Evolutionary conservation across 1,140 invertebrate species (phyloP), one percentile per base, ranked within the genome.

Genomic region (Eupristina koningsbergeri): DNA sequence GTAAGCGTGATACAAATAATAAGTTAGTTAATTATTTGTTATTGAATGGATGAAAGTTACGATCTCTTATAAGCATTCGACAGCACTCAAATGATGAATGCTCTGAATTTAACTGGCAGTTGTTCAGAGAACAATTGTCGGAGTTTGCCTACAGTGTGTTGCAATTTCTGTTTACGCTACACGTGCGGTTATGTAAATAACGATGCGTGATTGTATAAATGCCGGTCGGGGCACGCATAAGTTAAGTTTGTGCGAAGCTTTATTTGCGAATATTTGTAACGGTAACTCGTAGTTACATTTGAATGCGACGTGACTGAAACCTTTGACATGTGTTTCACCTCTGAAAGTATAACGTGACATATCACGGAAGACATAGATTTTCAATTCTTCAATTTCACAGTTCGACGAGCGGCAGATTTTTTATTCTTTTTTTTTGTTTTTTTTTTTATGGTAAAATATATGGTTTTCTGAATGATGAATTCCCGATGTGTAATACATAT

Each of bases 21-120:
- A 89, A 86, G 84, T 76, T 82, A 69, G 84, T 82, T 89, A 89
- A 89, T 89, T 89, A 89, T 88, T 88, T 84, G 84, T 81, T 75
- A 84, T 84, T 85, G 85, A 81, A 88, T 85, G 86, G 88, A 88
- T 88, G 73, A 89, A 89, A 88, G 83, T 86, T 81, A 86, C 85
- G 86, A 85, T 81, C 87, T 87, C 85, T 86, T 88, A 41, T 34
- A 73, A 22, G 47, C 74, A 83, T 77, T 34, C 41, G 67, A 19
- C 53, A 53, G n/a, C 34, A 15, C 29, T 64, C 31, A 1, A 64
- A 29, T 0, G 0, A 31, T 13, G 15, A 64, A 64, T n/a, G 17
- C 61, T 64, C 0, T 9, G 29, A 34, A 19, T 13, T 34, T 34
- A 19, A 5, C 29, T 31, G 26, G 22, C 53, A 58, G 2, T 58